A percentile compares a stretch with the other conserved stretches of the same genome.
phyloP scores from a whole-genome alignment of 2,113 vertebrate genomes.

The Hippopotamus amphibius region DNA sequence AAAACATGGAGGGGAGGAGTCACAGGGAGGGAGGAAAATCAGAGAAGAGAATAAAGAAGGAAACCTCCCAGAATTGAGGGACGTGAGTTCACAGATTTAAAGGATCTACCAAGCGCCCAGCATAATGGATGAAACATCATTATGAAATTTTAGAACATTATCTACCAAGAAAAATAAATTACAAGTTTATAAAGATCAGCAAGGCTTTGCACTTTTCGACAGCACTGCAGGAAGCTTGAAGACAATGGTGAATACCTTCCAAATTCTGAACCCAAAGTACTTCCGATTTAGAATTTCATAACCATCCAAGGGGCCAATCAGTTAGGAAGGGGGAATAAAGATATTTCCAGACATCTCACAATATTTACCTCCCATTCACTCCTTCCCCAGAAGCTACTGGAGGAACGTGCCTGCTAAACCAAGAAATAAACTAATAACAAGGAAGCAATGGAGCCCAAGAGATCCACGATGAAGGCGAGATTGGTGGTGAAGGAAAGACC shows the following conservation, averaged over 20 bases:
- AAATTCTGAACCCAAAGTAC: not conserved
- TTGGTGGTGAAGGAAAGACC: not conserved
- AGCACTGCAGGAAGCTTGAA: not conserved
- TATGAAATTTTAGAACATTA: not conserved
- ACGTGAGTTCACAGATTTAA: conserved; percentile 22
- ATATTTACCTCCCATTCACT: not conserved
- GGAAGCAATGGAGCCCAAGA: not conserved
- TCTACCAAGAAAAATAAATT: not conserved
- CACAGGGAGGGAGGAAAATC: not conserved
- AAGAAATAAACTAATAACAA: not conserved
- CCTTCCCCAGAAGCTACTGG: not conserved
- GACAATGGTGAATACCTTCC: not conserved
- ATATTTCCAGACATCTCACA: not conserved
- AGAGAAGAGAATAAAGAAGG: not conserved
- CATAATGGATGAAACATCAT: not conserved
- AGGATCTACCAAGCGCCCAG: not conserved
- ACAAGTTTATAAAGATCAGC: not conserved
- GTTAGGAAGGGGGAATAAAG: not conserved
- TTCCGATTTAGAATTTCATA: not conserved
- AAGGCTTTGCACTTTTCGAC: not conserved
- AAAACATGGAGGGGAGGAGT: not conserved
- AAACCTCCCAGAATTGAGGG: not conserved
- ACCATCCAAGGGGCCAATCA: not conserved
- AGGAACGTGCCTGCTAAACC: not conserved
- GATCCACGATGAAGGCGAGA: not conserved